Percentiles rank a stretch among this genome's conserved stretches.
Conservation (phyloP, 2,888 invertebrate species). For the Drosophila anomalipes region DNA sequence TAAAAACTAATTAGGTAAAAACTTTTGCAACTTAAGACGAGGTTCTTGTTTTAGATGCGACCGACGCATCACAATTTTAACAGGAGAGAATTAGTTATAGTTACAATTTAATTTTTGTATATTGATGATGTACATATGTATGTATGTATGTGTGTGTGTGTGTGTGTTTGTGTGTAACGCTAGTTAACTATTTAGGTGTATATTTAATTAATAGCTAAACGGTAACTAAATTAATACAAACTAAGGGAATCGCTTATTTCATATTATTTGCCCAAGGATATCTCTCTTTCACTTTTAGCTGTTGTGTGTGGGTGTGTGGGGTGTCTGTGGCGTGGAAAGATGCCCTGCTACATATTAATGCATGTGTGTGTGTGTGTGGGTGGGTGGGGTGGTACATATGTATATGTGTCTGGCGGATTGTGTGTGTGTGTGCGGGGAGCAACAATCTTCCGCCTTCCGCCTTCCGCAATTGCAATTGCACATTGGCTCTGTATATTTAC, state of each 20-base stretch:
- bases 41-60: constrained; percentile 84
- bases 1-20: constrained; percentile 61
- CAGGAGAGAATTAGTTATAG: constrained; percentile 53
- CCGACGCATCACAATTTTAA: constrained; percentile 83
- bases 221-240: constrained; percentile 71
- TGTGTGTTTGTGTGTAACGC: constrained; percentile 41
- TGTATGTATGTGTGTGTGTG: constrained; percentile 26
- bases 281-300: constrained; percentile 40
- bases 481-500: constrained; percentile 56
- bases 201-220: constrained; percentile 55
- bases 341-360: constrained; percentile 38
- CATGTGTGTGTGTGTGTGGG: constrained; percentile 23
- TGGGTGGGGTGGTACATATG: constrained; percentile 57
- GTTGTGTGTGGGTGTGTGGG: constrained; percentile 20
- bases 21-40: constrained; percentile 70
- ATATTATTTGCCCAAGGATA: constrained; percentile 45
- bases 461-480: constrained; percentile 56
- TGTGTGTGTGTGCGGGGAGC: constrained; percentile 21
- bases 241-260: constrained; percentile 72
- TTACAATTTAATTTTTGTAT: constrained; percentile 41
- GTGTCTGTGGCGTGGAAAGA: constrained; percentile 44
- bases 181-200: constrained; percentile 62
- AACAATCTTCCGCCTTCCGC: constrained; percentile 32
- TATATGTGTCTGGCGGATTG: constrained; percentile 32
- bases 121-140: constrained; percentile 33